Evolutionary conservation across 2,797 vertebrate genomes (phyloP).

Genomic region (Rhinatrema bivittatum): DNA sequence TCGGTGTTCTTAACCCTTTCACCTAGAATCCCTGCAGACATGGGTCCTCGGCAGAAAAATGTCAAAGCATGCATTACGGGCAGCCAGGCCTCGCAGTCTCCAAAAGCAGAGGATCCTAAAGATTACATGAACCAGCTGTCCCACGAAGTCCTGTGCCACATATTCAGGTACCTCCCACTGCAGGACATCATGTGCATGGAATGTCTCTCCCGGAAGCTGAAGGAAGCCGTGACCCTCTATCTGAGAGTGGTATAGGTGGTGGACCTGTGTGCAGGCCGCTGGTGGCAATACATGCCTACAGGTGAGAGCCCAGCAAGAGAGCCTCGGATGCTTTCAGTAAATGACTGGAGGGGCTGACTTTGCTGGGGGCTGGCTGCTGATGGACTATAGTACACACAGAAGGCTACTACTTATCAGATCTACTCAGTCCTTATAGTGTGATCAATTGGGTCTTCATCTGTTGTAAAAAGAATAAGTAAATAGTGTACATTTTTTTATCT

Average conservation of each 20-base stretch:
- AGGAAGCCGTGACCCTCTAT: constrained; percentile 90
- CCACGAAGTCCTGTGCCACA: constrained; percentile 96
- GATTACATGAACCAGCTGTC: constrained; percentile 97
- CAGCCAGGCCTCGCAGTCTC: constrained; percentile 43
- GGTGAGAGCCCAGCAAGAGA: too few species aligned
- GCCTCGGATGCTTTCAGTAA: too few species aligned
- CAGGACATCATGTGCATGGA: constrained; percentile 99
- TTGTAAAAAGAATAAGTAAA: too few species aligned
- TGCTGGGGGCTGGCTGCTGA: too few species aligned
- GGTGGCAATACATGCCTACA: constrained; percentile 99
- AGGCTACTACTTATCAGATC: too few species aligned
- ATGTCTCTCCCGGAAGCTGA: constrained; percentile 89
- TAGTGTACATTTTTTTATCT: too few species aligned
- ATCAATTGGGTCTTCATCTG: too few species aligned
- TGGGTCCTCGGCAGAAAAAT: constrained; percentile 85
- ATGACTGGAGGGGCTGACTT: too few species aligned
- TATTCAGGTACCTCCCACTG: constrained; percentile 95
- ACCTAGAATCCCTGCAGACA: constrained; percentile 35
- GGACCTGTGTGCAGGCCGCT: constrained; percentile 90
- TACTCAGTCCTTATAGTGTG: too few species aligned
- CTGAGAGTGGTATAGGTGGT: constrained; percentile 91
- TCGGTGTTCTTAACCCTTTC: constrained; percentile 24
- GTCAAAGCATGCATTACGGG: constrained; percentile 62
- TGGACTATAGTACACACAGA: too few species aligned
- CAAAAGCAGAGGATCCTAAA: constrained; percentile 69